These are phyloP conservation scores for Megaceryle alcyon DNA, from an alignment of 2,797 vertebrate genomes.

Conservation along the genomic window DNA sequence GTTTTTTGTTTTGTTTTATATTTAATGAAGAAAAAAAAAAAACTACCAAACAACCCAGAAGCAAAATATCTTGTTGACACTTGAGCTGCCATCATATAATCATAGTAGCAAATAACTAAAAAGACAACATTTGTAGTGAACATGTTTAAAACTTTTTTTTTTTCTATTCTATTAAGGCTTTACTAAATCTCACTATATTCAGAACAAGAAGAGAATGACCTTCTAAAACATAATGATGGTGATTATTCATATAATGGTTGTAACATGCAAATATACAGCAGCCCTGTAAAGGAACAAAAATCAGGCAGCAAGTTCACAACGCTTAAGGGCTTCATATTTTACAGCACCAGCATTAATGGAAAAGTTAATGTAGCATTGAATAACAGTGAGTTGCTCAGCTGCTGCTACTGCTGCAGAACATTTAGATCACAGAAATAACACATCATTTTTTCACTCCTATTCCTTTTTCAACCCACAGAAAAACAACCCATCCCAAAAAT, in stretches of 20 bases:
- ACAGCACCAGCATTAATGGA: slow-evolving; percentile 88
- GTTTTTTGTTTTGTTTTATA: not conserved
- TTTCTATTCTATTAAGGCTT: not conserved
- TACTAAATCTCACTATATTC: not conserved
- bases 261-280: slow-evolving; percentile 57
- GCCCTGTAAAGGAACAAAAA: slow-evolving; percentile 40
- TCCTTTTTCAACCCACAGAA: slow-evolving; percentile 23
- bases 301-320: slow-evolving; percentile 75
- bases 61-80: not conserved
- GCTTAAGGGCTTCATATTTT: slow-evolving; percentile 87
- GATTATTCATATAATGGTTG: slow-evolving; percentile 43
- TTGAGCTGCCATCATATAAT: not conserved
- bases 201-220: slow-evolving; percentile 38
- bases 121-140: not conserved
- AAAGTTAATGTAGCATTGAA: slow-evolving; percentile 96
- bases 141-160: not conserved
- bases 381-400: slow-evolving; percentile 86
- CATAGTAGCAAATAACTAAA: not conserved
- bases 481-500: not conserved
- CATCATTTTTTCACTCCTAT: slow-evolving; percentile 83
- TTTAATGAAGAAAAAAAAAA: not conserved
- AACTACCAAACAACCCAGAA: not conserved
- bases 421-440: slow-evolving; percentile 84
- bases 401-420: slow-evolving; percentile 84
- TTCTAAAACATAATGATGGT: slow-evolving; percentile 56